A percentile compares a stretch with the other conserved stretches of the same genome.
phyloP scores from a whole-genome alignment of 2,113 vertebrate genomes.

The Mus spicilegus region DNA sequence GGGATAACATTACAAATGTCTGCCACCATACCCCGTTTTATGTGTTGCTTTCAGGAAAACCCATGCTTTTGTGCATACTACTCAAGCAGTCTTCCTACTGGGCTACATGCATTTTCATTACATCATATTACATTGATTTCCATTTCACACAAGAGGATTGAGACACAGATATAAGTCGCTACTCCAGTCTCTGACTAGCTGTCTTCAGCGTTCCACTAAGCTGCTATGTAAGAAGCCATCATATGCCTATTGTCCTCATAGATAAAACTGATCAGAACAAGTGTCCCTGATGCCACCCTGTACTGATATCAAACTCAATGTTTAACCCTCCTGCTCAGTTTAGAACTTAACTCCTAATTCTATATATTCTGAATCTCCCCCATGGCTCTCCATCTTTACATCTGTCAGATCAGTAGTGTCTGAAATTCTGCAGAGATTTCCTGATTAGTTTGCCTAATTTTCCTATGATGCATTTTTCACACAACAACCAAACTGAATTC shows the following conservation, averaged over 20 bases:
- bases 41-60: too few species aligned
- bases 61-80: not conserved
- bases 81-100: not conserved
- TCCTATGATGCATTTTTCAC: not conserved
- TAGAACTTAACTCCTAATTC: not conserved
- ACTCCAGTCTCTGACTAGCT: not conserved
- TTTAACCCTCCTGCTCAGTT: not conserved
- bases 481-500: not conserved
- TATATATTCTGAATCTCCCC: not conserved
- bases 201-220: not conserved
- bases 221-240: not conserved
- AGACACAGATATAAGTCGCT: not conserved
- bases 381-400: not conserved
- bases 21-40: not conserved
- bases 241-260: not conserved
- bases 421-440: not conserved
- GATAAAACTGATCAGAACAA: not conserved
- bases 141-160: not conserved
- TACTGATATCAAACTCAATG: not conserved
- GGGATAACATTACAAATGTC: too few species aligned
- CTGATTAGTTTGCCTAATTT: not conserved
- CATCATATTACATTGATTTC: not conserved
- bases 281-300: not conserved
- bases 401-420: not conserved
- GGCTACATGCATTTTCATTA: too few species aligned